A percentile compares a stretch with the other conserved stretches of the same genome.
These are phyloP conservation scores for Schizothorax lantsangensis DNA, from an alignment of 2,797 vertebrate genomes.

Conservation along the genomic window DNA sequence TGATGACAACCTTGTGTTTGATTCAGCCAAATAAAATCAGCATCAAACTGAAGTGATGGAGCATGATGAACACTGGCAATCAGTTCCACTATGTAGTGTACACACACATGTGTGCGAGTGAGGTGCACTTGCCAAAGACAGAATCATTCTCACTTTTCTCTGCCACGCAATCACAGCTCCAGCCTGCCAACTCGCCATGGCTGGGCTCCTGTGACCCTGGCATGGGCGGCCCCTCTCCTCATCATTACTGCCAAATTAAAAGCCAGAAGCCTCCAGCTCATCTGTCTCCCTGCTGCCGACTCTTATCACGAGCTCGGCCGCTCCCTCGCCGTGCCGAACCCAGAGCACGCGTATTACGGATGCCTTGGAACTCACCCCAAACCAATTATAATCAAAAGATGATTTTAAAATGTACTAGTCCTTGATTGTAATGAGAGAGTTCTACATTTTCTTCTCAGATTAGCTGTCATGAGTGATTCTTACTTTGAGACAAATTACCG, in stretches of 20 bases:
- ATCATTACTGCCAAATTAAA: slow-evolving; percentile 58
- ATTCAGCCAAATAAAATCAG: slow-evolving; percentile 59
- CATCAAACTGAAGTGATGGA: slow-evolving; percentile 48
- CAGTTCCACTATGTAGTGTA: slow-evolving; percentile 1
- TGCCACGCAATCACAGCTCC: slow-evolving; percentile 26
- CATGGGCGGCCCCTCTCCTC: slow-evolving; percentile 25
- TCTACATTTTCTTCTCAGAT: slow-evolving; percentile 48
- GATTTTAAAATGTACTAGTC: slow-evolving; percentile 58
- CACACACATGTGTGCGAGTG: slow-evolving; percentile 10
- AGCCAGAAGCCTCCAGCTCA: slow-evolving; percentile 44
- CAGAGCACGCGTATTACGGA: slow-evolving; percentile 26
- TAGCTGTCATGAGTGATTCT: slow-evolving; percentile 50
- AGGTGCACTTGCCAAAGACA: slow-evolving; percentile 19
- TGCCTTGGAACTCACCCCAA: slow-evolving; percentile 61
- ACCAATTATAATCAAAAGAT: slow-evolving; percentile 66
- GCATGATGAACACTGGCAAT: slow-evolving; percentile 32
- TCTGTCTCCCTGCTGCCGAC: slow-evolving; percentile 29
- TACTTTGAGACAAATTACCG: slow-evolving; percentile 70
- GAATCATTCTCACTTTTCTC: slow-evolving; percentile 34
- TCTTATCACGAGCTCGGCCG: slow-evolving; percentile 32
- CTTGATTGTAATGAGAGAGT: slow-evolving; percentile 58
- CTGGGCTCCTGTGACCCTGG: slow-evolving; percentile 50
- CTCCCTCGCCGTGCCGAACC: background rate
- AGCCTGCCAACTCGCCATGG: slow-evolving; percentile 42
- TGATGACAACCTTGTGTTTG: slow-evolving; percentile 58